phyloP scores from a whole-genome alignment of 2,113 vertebrate species.

The Anguilla rostrata region DNA sequence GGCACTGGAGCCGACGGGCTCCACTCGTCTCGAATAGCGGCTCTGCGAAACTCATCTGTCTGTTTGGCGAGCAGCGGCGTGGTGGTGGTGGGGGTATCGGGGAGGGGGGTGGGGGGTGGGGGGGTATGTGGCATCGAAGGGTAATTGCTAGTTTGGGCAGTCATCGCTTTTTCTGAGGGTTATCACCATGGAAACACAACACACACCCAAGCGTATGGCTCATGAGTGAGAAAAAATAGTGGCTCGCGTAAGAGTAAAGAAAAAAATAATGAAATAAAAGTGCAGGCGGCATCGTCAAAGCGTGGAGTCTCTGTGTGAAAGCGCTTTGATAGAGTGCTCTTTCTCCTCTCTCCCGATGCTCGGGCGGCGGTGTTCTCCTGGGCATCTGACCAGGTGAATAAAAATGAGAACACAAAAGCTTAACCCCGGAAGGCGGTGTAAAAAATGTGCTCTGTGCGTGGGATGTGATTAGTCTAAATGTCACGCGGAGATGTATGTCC shows the following conservation, averaged over 20 bases:
- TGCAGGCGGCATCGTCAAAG: background rate
- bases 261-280: background rate
- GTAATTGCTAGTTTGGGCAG: conserved; percentile 56
- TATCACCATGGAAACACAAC: conserved; percentile 43
- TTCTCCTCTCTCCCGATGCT: background rate
- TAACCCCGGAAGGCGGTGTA: conserved; percentile 18
- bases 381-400: conserved; percentile 2
- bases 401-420: conserved; percentile 10
- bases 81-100: background rate
- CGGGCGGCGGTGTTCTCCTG: background rate
- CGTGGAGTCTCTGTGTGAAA: background rate
- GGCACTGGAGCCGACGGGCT: conserved; percentile 26
- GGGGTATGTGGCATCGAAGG: background rate
- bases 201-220: background rate
- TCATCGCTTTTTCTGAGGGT: conserved; percentile 39
- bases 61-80: conserved; percentile 24
- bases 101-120: background rate
- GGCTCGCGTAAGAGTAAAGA: too few species aligned
- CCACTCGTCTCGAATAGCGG: conserved; percentile 47
- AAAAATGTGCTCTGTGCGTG: conserved; percentile 15
- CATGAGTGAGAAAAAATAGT: background rate
- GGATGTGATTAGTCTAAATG: conserved; percentile 31
- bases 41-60: conserved; percentile 42
- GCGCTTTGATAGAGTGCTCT: background rate
- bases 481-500: conserved; percentile 26